phyloP scores from a whole-genome alignment of 2,888 invertebrate genomes.

The Drosophila cracens region DNA sequence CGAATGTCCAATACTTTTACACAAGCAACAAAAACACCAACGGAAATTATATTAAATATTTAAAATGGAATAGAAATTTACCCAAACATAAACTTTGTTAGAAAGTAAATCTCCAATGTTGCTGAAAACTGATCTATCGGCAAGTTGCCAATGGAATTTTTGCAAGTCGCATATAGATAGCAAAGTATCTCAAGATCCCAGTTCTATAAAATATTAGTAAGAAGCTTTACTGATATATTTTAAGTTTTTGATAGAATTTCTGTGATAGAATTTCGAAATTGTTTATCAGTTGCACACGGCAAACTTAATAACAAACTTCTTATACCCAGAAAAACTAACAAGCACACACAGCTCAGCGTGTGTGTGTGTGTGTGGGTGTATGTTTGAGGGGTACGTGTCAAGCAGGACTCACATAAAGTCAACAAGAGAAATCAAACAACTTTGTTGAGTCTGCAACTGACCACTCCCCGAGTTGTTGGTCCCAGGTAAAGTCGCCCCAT shows the following conservation, averaged over 20 bases:
- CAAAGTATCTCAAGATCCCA: not conserved
- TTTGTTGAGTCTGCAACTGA: constrained; percentile 55
- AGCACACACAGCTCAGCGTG: constrained; percentile 20
- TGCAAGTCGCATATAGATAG: not conserved
- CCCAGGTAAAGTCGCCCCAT: constrained; percentile 6
- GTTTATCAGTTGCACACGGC: constrained; percentile 34
- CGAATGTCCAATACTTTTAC: constrained; percentile 32
- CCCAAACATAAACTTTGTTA: not conserved
- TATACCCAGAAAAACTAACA: constrained; percentile 42
- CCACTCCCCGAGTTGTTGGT: constrained; percentile 13
- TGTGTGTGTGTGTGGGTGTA: constrained; percentile 16
- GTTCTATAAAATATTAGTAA: not conserved
- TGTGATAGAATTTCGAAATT: not conserved
- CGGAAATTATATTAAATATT: not conserved
- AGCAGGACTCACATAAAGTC: constrained; percentile 53
- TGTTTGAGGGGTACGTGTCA: constrained; percentile 32
- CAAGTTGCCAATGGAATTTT: not conserved
- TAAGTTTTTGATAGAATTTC: constrained; percentile 9
- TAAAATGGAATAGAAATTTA: not conserved
- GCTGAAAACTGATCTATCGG: not conserved
- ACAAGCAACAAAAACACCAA: constrained; percentile 6
- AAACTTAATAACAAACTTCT: constrained; percentile 37
- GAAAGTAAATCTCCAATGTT: not conserved
- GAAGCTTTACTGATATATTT: not conserved
- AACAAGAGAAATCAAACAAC: constrained; percentile 77